Conservation (phyloP, 2,888 invertebrate genomes). For the Tanytarsus gracilentus region DNA sequence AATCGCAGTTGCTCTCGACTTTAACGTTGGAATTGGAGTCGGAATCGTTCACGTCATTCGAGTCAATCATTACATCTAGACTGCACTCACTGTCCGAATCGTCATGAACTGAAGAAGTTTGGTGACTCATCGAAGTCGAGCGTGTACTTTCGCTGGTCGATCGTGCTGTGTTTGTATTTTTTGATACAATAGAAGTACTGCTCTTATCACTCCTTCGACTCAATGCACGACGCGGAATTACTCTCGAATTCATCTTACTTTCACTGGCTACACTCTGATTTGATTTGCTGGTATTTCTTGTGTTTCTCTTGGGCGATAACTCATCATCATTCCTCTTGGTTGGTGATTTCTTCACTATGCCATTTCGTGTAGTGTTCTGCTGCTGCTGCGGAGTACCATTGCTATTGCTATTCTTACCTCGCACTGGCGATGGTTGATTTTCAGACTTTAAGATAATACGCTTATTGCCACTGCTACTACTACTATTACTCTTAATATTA, state of each 20-base stretch:
- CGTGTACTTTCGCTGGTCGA: conserved; percentile 13
- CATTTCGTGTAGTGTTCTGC: too few species aligned
- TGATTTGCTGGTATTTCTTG: neutral
- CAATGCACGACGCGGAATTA: neutral
- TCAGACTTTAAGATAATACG: conserved; percentile 32
- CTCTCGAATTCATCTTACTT: neutral
- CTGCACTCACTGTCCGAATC: conserved; percentile 37
- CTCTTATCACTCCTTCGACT: conserved; percentile 16
- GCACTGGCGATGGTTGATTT: conserved; percentile 31
- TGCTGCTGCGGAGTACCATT: conserved; percentile 3
- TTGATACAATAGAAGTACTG: neutral
- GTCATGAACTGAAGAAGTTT: conserved; percentile 29
- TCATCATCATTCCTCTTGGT: neutral
- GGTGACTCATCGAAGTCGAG: conserved; percentile 8
- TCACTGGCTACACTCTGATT: neutral
- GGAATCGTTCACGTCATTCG: conserved; percentile 34
- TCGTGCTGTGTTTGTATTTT: neutral
- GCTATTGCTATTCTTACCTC: conserved; percentile 31
- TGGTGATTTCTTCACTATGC: too few species aligned
- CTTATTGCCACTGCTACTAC: conserved; percentile 23
- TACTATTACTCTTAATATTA: conserved; percentile 4
- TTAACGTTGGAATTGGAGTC: conserved; percentile 32
- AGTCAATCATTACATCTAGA: conserved; percentile 40
- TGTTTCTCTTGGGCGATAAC: neutral
- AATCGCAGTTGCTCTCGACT: conserved; percentile 27